Base-by-base conservation (phyloP, 2,113 vertebrate genomes). In the Seriola rivoliana region DNA sequence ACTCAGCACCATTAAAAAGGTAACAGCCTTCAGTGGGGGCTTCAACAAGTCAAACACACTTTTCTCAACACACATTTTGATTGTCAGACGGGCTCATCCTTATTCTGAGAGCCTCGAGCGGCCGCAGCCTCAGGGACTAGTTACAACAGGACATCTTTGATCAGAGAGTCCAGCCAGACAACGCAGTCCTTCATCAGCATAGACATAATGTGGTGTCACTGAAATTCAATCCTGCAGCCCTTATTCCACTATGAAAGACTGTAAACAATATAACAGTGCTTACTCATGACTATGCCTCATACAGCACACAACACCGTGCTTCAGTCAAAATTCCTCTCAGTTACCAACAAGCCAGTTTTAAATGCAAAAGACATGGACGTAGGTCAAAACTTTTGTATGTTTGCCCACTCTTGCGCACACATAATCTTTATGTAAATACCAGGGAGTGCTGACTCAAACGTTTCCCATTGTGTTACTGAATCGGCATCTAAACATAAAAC, bases 261-360 rank as follows among this genome's bases (percentile, higher is more conserved):
- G 72, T 81, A 48, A 89, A 84, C 83, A 86, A 8, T 4, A 25
- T 16, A 59, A 46, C 46, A 46, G 50, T 71, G 57, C 46, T 78
- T 66, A 65, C 44, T 84, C 8, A 13, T 29, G 44, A 34, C 21
- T 67, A 5, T 16, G 42, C 7, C 21, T 16, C 8, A 13, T 0
- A 16, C 5, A 11, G 1, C 10, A 32, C 54, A 29, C 59, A 65
- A 23, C 19, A 17, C 19, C 14, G 3, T 6, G 38, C 64, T 70
- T 69, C 3, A 36, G 14, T 21, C 29, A 2, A 10, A 54, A 42
- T 54, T 36, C 36, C 19, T 21, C 32, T 13, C 8, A 65, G 4
- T 23, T 0, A 17, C 0, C 25, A 42, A 40, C 9, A 8, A 9
- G 21, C 8, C 9, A 3, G 40, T n/a, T 62, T 62, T 12, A 23